A percentile compares a stretch with the other conserved stretches of the same genome.
phyloP scores from a whole-genome alignment of 2,888 invertebrate genomes.

The Spodoptera littoralis region DNA sequence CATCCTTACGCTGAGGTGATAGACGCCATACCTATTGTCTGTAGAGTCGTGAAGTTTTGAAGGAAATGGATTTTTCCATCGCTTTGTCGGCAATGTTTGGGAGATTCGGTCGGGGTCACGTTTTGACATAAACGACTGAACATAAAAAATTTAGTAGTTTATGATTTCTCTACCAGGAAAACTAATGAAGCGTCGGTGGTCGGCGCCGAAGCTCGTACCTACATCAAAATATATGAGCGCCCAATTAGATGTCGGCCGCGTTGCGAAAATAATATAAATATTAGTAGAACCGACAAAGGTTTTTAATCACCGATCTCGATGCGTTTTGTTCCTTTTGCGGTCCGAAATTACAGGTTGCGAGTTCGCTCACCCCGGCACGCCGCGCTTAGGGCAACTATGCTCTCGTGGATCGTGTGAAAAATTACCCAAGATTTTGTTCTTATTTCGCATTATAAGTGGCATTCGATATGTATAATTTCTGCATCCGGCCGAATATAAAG shows the following conservation, averaged over 20 bases:
- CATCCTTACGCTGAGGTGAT: conserved; percentile 41
- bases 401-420: conserved; percentile 87
- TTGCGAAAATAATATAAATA: conserved; percentile 88
- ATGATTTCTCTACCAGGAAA: conserved; percentile 86
- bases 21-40: conserved; percentile 45
- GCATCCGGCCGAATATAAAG: conserved; percentile 77
- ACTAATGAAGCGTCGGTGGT: conserved; percentile 85
- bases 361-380: conserved; percentile 86
- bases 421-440: conserved; percentile 84
- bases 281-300: conserved; percentile 89
- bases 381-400: conserved; percentile 87
- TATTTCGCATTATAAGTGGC: conserved; percentile 83
- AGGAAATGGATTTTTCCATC: conserved; percentile 74
- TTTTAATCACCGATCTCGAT: conserved; percentile 88
- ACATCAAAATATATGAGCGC: conserved; percentile 79
- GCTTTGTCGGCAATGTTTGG: conserved; percentile 69
- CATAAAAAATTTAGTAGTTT: conserved; percentile 82
- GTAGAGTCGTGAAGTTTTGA: conserved; percentile 50
- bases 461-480: conserved; percentile 84
- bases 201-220: conserved; percentile 76
- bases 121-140: conserved; percentile 76
- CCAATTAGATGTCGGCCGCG: conserved; percentile 88
- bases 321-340: conserved; percentile 88
- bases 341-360: conserved; percentile 88
- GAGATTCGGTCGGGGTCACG: conserved; percentile 72